Evolutionary conservation across 2,113 vertebrate genomes (phyloP).

Genomic region (Laticauda laticaudata): DNA sequence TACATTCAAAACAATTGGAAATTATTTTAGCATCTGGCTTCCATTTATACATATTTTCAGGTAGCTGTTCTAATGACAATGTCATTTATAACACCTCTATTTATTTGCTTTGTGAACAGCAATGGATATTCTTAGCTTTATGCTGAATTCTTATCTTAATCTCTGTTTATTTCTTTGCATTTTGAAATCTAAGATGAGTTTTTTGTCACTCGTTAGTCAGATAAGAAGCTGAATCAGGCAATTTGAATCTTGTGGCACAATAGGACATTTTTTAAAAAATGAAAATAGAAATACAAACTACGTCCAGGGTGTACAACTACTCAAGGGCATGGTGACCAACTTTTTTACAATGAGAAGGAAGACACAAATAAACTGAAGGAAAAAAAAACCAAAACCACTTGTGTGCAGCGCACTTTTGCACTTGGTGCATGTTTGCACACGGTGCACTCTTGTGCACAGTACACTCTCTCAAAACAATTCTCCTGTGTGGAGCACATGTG

Average conservation of each 20-base stretch:
- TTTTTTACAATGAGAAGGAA: too few relatives aligned
- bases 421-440: too few relatives aligned
- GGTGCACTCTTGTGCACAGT: too few relatives aligned
- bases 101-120: not conserved
- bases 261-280: not conserved
- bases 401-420: too few relatives aligned
- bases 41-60: not conserved
- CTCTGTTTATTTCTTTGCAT: not conserved
- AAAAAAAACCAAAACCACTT: too few relatives aligned
- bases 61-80: not conserved
- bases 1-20: not conserved
- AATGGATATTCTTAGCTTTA: not conserved
- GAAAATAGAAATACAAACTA: not conserved
- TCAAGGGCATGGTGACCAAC: not conserved
- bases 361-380: too few relatives aligned
- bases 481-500: too few relatives aligned
- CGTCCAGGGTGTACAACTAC: not conserved
- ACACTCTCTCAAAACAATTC: too few relatives aligned
- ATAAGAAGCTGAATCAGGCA: not conserved
- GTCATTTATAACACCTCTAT: not conserved
- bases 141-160: not conserved
- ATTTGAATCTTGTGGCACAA: not conserved
- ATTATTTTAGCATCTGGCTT: not conserved
- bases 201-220: not conserved
- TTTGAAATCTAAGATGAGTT: not conserved